Evolutionary conservation across 1,140 invertebrate species (phyloP).

Genomic region (Microplitis demolitor): DNA sequence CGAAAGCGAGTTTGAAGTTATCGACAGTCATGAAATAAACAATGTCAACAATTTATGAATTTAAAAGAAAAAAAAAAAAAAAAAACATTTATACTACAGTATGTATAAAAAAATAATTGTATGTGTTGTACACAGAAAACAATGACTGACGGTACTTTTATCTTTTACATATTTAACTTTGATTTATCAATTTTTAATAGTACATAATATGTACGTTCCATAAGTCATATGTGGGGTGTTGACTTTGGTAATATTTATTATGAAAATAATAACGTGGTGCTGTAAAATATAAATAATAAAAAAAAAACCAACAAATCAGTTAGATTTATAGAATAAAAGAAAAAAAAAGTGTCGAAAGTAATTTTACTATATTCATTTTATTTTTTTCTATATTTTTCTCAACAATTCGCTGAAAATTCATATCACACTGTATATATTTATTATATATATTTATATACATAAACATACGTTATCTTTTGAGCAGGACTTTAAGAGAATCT

Average conservation of each 20-base stretch:
- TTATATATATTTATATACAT: neutral
- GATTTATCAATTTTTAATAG: neutral
- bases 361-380: too few species aligned
- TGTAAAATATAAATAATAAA: neutral
- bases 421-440: neutral
- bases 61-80: too few species aligned
- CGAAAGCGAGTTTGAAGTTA: slow-evolving; percentile 58
- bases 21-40: slow-evolving; percentile 49
- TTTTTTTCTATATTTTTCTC: too few species aligned
- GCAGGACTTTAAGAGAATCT: neutral
- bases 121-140: neutral
- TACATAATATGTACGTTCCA: too few species aligned
- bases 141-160: slow-evolving; percentile 6
- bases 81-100: neutral
- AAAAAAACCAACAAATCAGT: neutral
- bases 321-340: neutral
- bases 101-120: neutral
- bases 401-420: too few species aligned
- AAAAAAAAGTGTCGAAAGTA: too few species aligned
- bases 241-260: too few species aligned
- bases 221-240: too few species aligned
- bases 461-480: neutral
- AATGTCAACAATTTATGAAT: slow-evolving; percentile 44
- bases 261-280: neutral
- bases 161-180: neutral